phyloP scores from a whole-genome alignment of 2,113 vertebrate species.

The Strix aluco region DNA sequence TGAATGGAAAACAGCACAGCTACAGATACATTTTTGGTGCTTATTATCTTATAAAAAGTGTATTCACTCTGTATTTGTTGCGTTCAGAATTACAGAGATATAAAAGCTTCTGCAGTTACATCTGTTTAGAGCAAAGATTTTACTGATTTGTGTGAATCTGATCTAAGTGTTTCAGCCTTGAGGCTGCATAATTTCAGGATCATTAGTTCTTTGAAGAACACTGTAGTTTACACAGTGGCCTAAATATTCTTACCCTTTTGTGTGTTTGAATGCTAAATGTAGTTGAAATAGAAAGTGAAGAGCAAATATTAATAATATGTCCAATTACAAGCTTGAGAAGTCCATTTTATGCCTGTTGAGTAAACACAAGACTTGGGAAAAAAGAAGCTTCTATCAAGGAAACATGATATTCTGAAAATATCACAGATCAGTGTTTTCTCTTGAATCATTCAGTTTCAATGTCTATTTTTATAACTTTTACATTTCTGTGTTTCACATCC shows the following conservation, averaged over 20 bases:
- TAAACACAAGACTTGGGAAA: background rate
- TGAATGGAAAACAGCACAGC: background rate
- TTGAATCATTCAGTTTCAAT: background rate
- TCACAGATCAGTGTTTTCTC: background rate
- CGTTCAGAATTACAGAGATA: background rate
- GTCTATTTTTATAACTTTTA: background rate
- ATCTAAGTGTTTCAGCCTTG: background rate
- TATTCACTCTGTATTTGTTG: background rate
- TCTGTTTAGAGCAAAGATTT: background rate
- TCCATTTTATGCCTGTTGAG: background rate
- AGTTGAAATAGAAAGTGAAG: background rate
- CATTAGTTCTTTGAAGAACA: background rate
- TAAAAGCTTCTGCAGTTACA: background rate
- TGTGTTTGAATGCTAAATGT: background rate
- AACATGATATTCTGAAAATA: background rate
- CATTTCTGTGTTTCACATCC: background rate
- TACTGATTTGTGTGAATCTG: background rate
- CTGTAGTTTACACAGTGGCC: background rate
- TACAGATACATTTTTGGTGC: background rate
- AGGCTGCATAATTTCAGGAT: background rate
- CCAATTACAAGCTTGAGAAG: background rate
- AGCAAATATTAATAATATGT: background rate
- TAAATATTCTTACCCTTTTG: background rate
- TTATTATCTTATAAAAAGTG: background rate
- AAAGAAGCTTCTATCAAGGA: background rate